Percentiles rank a stretch among this genome's conserved stretches.
These are phyloP conservation scores for Aplysina aerophoba DNA, from an alignment of 37 sponge, comb jelly and placozoan genomes.

Conservation along the genomic window DNA sequence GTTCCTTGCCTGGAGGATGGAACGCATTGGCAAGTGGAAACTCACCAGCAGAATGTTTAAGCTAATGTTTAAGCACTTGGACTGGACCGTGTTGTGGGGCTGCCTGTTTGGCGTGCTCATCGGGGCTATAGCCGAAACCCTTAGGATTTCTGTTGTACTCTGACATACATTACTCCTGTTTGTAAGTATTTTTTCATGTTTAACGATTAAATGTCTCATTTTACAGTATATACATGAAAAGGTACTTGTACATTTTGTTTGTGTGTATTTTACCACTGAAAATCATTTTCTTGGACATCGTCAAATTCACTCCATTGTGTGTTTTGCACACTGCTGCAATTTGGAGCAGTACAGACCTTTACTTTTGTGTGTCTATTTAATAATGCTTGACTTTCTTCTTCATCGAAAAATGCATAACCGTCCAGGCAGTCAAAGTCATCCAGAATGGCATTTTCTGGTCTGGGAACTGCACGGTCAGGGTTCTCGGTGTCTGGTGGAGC, in stretches of 20 bases:
- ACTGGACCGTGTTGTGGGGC: constrained; percentile 83
- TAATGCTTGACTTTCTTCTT: not conserved
- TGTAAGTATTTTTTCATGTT: not conserved
- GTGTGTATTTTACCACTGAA: not conserved
- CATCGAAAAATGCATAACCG: not conserved
- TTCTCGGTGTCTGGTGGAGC: too few relatives aligned
- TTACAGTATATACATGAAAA: not conserved
- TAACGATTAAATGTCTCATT: not conserved
- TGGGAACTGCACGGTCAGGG: not conserved
- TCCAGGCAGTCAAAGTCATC: not conserved
- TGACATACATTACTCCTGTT: not conserved
- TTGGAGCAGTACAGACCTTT: too few relatives aligned
- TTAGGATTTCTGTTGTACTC: constrained; percentile 11
- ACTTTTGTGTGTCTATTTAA: too few relatives aligned
- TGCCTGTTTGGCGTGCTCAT: constrained; percentile 60
- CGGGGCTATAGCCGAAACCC: constrained; percentile 60
- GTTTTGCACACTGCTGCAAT: too few relatives aligned
- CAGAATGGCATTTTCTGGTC: not conserved
- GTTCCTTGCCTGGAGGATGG: constrained; percentile 60
- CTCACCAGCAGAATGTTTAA: constrained; percentile 44
- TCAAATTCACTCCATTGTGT: not conserved
- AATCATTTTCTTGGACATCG: not conserved
- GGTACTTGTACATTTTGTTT: constrained; percentile 30
- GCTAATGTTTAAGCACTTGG: constrained; percentile 62
- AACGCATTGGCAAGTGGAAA: constrained; percentile 41